Evolutionary conservation across 2,113 vertebrate species (phyloP).

Genomic region (Willisornis vidua): DNA sequence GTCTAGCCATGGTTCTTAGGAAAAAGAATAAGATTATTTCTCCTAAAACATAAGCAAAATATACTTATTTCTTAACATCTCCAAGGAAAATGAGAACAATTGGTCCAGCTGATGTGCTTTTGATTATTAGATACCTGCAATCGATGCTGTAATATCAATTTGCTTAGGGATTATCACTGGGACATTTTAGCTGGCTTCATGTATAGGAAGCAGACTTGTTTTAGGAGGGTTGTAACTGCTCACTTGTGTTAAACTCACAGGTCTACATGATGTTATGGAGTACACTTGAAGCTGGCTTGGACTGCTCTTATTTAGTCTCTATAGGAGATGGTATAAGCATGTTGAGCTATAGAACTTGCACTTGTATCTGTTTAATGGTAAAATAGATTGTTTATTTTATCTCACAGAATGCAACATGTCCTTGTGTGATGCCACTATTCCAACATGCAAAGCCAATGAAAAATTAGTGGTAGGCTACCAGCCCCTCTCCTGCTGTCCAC

Average conservation of each 20-base stretch:
- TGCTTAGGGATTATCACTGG: neutral
- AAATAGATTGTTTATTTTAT: neutral
- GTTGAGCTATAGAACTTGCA: neutral
- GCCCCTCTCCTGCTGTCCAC: conserved; percentile 89
- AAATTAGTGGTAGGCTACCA: conserved; percentile 84
- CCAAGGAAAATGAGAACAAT: neutral
- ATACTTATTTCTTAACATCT: neutral
- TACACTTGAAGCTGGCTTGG: neutral
- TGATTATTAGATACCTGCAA: neutral
- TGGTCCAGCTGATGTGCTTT: neutral
- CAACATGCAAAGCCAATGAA: conserved; percentile 83
- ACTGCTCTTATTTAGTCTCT: neutral
- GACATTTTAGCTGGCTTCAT: neutral
- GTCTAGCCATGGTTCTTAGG: neutral
- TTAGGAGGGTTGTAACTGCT: neutral
- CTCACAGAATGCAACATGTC: conserved; percentile 90
- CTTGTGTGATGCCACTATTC: conserved; percentile 82
- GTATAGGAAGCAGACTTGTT: neutral
- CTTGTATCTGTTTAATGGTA: neutral
- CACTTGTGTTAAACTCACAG: neutral
- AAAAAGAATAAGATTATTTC: neutral
- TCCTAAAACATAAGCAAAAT: neutral
- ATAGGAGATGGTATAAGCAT: neutral
- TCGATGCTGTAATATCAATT: neutral
- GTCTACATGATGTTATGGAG: neutral